phyloP scores from a whole-genome alignment of 2,888 invertebrate genomes.

The Fragum fragum region DNA sequence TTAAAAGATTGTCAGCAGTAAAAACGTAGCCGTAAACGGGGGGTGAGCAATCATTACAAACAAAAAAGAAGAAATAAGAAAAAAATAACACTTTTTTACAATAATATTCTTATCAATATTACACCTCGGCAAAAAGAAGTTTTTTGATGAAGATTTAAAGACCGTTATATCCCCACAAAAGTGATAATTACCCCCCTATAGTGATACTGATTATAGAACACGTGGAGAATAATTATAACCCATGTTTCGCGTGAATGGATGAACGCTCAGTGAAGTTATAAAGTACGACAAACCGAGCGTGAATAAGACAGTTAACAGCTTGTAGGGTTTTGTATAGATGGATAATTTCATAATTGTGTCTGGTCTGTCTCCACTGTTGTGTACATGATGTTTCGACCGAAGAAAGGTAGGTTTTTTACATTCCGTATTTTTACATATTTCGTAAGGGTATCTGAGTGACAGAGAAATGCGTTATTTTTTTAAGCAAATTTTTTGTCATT shows the following conservation, averaged over 20 bases:
- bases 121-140: too few relatives aligned
- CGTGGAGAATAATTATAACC: not conserved
- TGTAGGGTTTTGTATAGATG: not conserved
- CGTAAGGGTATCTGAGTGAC: too few relatives aligned
- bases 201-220: not conserved
- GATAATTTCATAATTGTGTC: not conserved
- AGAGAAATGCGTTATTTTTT: too few relatives aligned
- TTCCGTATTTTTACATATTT: too few relatives aligned
- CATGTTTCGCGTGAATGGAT: not conserved
- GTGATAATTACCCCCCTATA: not conserved
- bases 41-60: too few relatives aligned
- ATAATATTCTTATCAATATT: too few relatives aligned
- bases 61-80: too few relatives aligned
- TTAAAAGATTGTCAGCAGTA: too few relatives aligned
- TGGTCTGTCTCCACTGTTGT: too few relatives aligned
- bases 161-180: not conserved
- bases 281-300: not conserved
- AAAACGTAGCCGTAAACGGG: too few relatives aligned
- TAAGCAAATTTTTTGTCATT: too few relatives aligned
- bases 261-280: not conserved
- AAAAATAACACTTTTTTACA: too few relatives aligned
- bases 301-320: slow-evolving; percentile 6
- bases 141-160: not conserved
- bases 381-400: not conserved
- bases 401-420: not conserved